These are phyloP conservation scores for Scaptomyza cyrtandrae DNA, from an alignment of 2,888 invertebrate species.

Conservation along the genomic window DNA sequence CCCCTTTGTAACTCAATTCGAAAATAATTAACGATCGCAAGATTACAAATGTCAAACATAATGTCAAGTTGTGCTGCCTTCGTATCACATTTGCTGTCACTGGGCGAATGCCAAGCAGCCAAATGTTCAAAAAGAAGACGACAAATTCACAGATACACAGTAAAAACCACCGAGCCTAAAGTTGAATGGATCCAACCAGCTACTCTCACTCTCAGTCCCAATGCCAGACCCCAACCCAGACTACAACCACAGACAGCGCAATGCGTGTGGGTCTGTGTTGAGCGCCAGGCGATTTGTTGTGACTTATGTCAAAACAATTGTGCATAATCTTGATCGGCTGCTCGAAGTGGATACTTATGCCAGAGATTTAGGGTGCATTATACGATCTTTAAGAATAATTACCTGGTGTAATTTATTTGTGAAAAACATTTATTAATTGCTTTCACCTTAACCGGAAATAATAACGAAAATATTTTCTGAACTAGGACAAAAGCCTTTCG, in stretches of 20 bases:
- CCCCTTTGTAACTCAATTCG: conserved; percentile 78
- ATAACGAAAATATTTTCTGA: background rate
- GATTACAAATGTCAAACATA: conserved; percentile 84
- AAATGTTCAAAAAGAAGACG: conserved; percentile 66
- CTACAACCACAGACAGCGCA: conserved; percentile 42
- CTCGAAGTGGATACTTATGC: conserved; percentile 19
- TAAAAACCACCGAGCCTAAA: conserved; percentile 52
- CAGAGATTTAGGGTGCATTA: conserved; percentile 10
- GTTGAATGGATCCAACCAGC: conserved; percentile 31
- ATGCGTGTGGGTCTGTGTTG: conserved; percentile 70
- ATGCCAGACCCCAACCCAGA: conserved; percentile 19
- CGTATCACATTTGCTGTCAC: conserved; percentile 63
- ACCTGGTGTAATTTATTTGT: conserved; percentile 10
- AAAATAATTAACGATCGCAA: conserved; percentile 83
- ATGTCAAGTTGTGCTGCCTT: conserved; percentile 79
- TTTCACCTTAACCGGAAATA: conserved; percentile 14
- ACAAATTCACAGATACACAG: conserved; percentile 38
- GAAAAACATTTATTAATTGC: conserved; percentile 1
- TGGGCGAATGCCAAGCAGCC: conserved; percentile 41
- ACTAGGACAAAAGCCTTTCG: background rate
- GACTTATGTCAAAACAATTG: conserved; percentile 77
- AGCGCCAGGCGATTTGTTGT: conserved; percentile 78
- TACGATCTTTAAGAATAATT: conserved; percentile 10
- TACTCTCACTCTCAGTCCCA: background rate
- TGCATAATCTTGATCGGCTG: conserved; percentile 29